Evolutionary conservation across 2,113 vertebrate species (phyloP).

Genomic region (Tragelaphus scriptus): DNA sequence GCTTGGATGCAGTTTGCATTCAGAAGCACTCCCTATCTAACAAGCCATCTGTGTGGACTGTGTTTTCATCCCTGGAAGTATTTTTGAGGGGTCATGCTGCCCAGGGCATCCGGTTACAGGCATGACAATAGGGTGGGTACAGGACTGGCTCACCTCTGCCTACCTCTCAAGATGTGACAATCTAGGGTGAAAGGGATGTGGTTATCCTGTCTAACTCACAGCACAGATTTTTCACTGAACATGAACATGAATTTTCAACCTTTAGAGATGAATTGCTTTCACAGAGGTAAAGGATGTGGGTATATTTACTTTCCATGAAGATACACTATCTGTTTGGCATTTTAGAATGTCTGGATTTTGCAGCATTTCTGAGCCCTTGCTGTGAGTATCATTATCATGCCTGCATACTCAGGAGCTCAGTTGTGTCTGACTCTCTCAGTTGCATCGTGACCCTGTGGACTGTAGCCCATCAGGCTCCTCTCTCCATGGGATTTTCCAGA

Average conservation of each 20-base stretch:
- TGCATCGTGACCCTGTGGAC: not conserved
- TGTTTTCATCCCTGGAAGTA: not conserved
- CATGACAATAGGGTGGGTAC: not conserved
- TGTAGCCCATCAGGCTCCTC: not conserved
- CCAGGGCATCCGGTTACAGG: not conserved
- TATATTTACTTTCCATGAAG: not conserved
- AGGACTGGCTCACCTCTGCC: not conserved
- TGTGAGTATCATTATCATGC: not conserved
- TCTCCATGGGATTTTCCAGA: not conserved
- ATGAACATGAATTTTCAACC: not conserved
- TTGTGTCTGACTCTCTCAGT: not conserved
- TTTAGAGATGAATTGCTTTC: not conserved
- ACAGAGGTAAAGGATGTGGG: not conserved
- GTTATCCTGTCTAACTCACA: not conserved
- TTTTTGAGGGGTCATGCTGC: not conserved
- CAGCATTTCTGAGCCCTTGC: not conserved
- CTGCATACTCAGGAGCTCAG: not conserved
- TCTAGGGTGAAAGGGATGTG: not conserved
- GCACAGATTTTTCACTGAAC: not conserved
- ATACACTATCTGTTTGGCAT: not conserved
- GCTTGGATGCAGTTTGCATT: not conserved
- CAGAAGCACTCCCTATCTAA: not conserved
- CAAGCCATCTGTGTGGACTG: not conserved
- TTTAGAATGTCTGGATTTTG: not conserved
- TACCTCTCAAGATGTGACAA: not conserved